Percentiles rank a stretch among this genome's conserved stretches.
These are phyloP conservation scores for Xylota segnis DNA, from an alignment of 2,888 invertebrate genomes.

Conservation along the genomic window DNA sequence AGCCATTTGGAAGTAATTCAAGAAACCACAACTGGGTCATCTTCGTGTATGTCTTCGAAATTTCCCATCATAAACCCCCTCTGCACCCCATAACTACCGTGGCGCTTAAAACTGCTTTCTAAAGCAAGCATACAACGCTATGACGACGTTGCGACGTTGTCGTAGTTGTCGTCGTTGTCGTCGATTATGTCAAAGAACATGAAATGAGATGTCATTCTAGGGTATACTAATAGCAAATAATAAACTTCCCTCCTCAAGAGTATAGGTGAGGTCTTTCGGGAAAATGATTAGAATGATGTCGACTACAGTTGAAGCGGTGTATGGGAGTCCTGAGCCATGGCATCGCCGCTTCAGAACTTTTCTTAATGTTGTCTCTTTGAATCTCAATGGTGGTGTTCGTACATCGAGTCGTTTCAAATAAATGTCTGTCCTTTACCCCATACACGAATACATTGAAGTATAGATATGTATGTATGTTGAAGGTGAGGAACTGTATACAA, in stretches of 20 bases:
- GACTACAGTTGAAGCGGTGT: conserved; percentile 5
- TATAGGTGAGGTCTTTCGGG: conserved; percentile 29
- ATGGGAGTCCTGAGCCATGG: conserved; percentile 11
- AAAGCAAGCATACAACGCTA: conserved; percentile 29
- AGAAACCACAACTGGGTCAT: conserved; percentile 64
- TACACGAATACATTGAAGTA: not conserved
- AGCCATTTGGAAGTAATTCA: conserved; percentile 65
- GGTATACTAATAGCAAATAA: conserved; percentile 65
- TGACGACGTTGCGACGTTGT: conserved; percentile 7
- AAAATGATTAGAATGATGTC: conserved; percentile 52
- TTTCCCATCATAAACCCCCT: conserved; percentile 12
- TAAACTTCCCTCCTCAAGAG: conserved; percentile 38
- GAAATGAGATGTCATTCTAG: conserved; percentile 64
- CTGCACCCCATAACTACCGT: not conserved
- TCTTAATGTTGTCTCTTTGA: conserved; percentile 35
- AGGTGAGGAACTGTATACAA: conserved; percentile 40
- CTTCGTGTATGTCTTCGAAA: conserved; percentile 55
- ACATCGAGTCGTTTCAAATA: conserved; percentile 46
- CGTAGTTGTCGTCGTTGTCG: conserved; percentile 31
- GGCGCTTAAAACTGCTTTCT: conserved; percentile 31
- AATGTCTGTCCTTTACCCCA: conserved; percentile 29
- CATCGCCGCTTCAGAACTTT: conserved; percentile 20
- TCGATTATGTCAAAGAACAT: conserved; percentile 65
- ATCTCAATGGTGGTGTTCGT: conserved; percentile 40
- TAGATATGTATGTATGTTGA: not conserved